Evolutionary conservation across 2,888 invertebrate species (phyloP).

Genomic region (Schrankia costaestrigalis): DNA sequence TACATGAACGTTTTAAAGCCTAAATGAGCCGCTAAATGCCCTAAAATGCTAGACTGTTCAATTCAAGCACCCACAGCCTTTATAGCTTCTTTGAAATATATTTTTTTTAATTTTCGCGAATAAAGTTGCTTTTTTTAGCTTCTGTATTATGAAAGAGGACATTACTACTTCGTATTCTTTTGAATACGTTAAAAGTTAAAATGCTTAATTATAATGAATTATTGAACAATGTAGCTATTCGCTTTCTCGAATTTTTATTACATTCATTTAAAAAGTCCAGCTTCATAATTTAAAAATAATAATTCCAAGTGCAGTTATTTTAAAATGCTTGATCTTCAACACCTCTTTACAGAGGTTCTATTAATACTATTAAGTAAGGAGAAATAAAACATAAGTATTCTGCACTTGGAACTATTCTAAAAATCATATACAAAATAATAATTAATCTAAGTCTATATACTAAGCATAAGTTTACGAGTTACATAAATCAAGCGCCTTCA

Average conservation of each 20-base stretch:
- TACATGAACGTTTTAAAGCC: slow-evolving; percentile 24
- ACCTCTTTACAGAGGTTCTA: slow-evolving; percentile 1
- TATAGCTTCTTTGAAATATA: background rate
- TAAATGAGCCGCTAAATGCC: slow-evolving; percentile 59
- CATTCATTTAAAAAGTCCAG: slow-evolving; percentile 1
- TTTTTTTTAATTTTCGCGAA: background rate
- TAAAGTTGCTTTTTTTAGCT: background rate
- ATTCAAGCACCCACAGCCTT: slow-evolving; percentile 61
- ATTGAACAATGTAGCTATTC: slow-evolving; percentile 14
- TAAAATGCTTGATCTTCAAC: slow-evolving; percentile 8
- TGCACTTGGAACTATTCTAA: too few species aligned
- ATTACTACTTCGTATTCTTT: too few species aligned
- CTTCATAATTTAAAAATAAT: background rate
- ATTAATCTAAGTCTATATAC: slow-evolving; percentile 27
- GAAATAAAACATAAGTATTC: slow-evolving; percentile 1
- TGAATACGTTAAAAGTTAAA: too few species aligned
- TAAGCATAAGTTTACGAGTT: slow-evolving; percentile 27
- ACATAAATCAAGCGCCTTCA: slow-evolving; percentile 13
- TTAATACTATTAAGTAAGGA: slow-evolving; percentile 6
- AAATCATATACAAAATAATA: slow-evolving; percentile 15
- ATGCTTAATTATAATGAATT: too few species aligned
- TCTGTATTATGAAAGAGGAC: too few species aligned
- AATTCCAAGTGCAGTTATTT: slow-evolving; percentile 10
- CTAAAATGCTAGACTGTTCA: slow-evolving; percentile 68
- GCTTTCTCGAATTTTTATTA: background rate